Base-by-base conservation (phyloP, 2,113 vertebrate species). In the Leptosomus discolor region DNA sequence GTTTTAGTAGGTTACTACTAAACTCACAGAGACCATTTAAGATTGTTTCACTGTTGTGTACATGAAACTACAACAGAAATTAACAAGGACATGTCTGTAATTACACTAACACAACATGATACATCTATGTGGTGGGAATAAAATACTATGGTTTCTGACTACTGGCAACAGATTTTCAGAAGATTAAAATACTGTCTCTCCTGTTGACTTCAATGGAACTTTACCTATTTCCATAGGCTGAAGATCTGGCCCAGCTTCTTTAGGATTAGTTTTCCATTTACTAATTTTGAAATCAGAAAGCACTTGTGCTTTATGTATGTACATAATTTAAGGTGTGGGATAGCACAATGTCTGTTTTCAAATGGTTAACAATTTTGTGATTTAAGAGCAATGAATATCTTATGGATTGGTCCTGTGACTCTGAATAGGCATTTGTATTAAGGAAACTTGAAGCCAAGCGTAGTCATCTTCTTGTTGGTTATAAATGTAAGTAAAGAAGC, bases 81-180 rank as follows among this genome's bases (percentile, higher is more conserved):
- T 54, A 71, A 9, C 15, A 80, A 53, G 12, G 3, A 4, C 4
- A 3, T 21, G 19, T 45, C 30, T 58, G 6, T 80, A 30, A 67
- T 80, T 50, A 17, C 19, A 27, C 14, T 58, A 61, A 48, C 27
- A 56, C 34, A 67, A 54, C 9, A n/a, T 27, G 24, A 50, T 32
- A 6, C 2, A 53, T 67, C 41, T 39, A 0, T 29, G 5, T 32
- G 5, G 8, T 70, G 13, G 3, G 7, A 2, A 48, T 61, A 84
- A 76, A 71, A 61, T 29, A 7, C 26, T 73, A 36, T 45, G 12
- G 18, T 50, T 45, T 68, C 15, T 81, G 26, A 36, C 6, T 57
- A 34, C 3, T 32, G 11, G 2, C 16, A 64, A 45, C 26, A 36
- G 7, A 54, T 36, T 17, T 92, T 67, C 53, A 58, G 87, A 56